Conservation (phyloP, 2,113 vertebrate species). For the Dipodomys ordii region DNA sequence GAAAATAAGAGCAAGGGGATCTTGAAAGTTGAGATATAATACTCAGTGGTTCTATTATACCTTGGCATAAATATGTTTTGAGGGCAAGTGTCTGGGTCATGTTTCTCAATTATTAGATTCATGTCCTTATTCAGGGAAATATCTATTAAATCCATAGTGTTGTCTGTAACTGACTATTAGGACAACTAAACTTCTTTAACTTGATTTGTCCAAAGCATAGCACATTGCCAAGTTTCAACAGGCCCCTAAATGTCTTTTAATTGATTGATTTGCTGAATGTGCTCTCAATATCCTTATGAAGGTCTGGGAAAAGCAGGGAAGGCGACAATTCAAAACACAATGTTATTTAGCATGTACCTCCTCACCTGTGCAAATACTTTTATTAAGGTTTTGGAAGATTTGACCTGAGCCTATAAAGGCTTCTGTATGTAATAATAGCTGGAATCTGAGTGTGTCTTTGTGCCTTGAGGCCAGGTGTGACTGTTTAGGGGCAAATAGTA, state of each 20-base stretch:
- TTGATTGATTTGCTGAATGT: conserved; percentile 13
- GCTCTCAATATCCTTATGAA: not conserved
- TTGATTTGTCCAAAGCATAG: conserved; percentile 36
- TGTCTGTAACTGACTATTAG: conserved; percentile 42
- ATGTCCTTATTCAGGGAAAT: conserved; percentile 47
- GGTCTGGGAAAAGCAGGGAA: not conserved
- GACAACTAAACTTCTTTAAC: conserved; percentile 46
- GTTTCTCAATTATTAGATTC: conserved; percentile 66
- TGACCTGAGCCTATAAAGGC: not conserved
- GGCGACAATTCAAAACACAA: not conserved
- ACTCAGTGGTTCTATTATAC: conserved; percentile 19
- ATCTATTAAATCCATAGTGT: conserved; percentile 33
- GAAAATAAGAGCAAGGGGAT: not conserved
- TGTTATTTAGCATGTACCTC: no score
- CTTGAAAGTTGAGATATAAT: conserved; percentile 22
- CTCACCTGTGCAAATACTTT: not conserved
- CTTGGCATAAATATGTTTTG: conserved; percentile 51
- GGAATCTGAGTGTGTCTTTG: not conserved
- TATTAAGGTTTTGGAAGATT: not conserved
- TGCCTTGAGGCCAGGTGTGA: not conserved
- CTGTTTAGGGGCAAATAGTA: not conserved
- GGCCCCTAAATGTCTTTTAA: conserved; percentile 52
- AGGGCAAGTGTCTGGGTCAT: conserved; percentile 64
- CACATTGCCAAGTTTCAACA: conserved; percentile 48
- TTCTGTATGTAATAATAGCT: not conserved